Percentiles rank a stretch among this genome's conserved stretches.
phyloP scores from a whole-genome alignment of 2,888 invertebrate species.

The Trissolcus brochymenae region DNA sequence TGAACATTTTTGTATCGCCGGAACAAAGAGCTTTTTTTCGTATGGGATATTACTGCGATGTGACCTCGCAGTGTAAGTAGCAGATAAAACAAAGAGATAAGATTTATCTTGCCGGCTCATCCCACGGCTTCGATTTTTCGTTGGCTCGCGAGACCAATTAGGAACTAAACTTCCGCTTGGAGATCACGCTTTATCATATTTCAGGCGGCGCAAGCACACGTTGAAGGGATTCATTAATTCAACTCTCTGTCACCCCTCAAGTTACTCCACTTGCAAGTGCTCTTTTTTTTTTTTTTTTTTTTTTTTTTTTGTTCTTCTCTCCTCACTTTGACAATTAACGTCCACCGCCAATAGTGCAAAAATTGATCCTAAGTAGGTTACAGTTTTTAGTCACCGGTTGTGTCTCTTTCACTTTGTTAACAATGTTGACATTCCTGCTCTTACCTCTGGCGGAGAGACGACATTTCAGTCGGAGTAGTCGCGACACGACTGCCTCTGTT shows the following conservation, averaged over 20 bases:
- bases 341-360: constrained; percentile 3
- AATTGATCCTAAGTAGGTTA: constrained; percentile 18
- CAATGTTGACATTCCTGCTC: constrained; percentile 23
- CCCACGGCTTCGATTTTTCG: constrained; percentile 58
- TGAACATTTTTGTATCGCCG: constrained; percentile 29
- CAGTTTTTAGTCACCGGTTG: constrained; percentile 5
- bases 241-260: constrained; percentile 41
- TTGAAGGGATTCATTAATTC: constrained; percentile 44
- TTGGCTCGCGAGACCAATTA: constrained; percentile 57
- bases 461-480: constrained; percentile 1
- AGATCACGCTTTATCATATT: constrained; percentile 59
- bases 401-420: constrained; percentile 24
- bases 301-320: not conserved
- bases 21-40: constrained; percentile 53
- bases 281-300: not conserved
- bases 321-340: constrained; percentile 18
- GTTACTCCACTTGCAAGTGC: constrained; percentile 24
- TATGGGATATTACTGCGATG: constrained; percentile 20
- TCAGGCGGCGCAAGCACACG: constrained; percentile 35
- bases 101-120: constrained; percentile 52
- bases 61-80: constrained; percentile 50
- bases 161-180: constrained; percentile 55
- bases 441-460: constrained; percentile 1
- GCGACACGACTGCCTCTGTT: not conserved
- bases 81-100: constrained; percentile 52